These are phyloP conservation scores for Atlantisia rogersi DNA, from an alignment of 2,113 vertebrate species.

Conservation along the genomic window DNA sequence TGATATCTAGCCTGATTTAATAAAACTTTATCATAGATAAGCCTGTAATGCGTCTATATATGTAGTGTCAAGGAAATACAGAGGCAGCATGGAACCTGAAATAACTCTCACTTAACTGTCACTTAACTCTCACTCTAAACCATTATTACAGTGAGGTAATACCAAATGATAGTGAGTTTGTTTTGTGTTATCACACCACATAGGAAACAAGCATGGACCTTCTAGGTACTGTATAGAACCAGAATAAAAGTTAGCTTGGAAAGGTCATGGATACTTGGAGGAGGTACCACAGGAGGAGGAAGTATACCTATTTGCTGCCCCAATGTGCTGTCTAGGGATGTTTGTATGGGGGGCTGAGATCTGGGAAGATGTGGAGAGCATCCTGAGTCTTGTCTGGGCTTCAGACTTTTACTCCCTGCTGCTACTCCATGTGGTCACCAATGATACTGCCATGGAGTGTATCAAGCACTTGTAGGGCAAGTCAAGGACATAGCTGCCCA, in stretches of 20 bases:
- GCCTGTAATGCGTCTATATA: not conserved
- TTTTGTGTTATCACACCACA: not conserved
- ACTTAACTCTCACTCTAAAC: not conserved
- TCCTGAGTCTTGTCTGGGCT: not conserved
- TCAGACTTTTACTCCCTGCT: not conserved
- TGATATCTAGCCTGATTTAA: not conserved
- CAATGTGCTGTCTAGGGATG: not conserved
- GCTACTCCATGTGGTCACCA: not conserved
- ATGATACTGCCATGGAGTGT: accelerated
- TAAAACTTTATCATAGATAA: not conserved
- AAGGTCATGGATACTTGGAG: not conserved
- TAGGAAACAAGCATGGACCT: not conserved
- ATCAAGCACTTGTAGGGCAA: not conserved
- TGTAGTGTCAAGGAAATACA: not conserved
- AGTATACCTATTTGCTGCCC: not conserved
- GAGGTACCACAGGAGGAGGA: not conserved
- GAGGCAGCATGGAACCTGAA: not conserved
- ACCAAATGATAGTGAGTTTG: not conserved
- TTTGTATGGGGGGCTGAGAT: not conserved
- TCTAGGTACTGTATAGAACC: not conserved
- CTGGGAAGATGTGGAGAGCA: not conserved
- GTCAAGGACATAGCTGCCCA: not conserved
- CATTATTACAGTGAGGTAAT: not conserved
- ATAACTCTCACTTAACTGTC: not conserved
- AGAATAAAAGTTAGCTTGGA: not conserved